Evolutionary conservation across 2,888 invertebrate genomes (phyloP).

Genomic region (Cephus runcator): DNA sequence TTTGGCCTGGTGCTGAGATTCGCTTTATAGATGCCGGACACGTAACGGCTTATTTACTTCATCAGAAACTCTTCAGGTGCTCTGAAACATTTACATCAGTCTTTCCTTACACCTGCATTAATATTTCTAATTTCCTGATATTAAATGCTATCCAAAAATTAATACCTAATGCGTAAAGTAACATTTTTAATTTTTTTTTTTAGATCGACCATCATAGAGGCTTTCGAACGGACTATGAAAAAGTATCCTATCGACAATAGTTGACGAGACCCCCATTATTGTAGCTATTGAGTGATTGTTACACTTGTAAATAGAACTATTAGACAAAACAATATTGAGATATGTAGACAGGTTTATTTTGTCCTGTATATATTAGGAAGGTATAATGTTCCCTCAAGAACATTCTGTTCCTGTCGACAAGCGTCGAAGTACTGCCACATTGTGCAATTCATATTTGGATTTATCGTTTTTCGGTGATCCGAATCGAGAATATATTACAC

Average conservation of each 20-base stretch:
- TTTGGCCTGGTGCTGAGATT: conserved; percentile 94
- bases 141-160: not conserved
- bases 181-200: conserved; percentile 45
- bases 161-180: not conserved
- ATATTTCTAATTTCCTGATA: not conserved
- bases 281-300: not conserved
- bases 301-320: not conserved
- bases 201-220: conserved; percentile 81
- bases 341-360: not conserved
- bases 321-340: not conserved
- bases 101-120: not conserved
- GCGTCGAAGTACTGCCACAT: not conserved
- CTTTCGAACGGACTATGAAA: conserved; percentile 77
- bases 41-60: conserved; percentile 87
- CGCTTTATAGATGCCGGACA: conserved; percentile 91
- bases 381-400: not conserved
- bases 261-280: conserved; percentile 5
- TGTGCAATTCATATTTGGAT: not conserved
- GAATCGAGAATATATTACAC: not conserved
- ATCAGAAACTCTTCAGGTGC: conserved; percentile 89
- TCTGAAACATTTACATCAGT: not conserved
- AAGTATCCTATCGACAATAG: conserved; percentile 52
- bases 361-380: not conserved
- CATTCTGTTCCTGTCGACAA: not conserved
- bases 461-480: not conserved